Evolutionary conservation across 2,113 vertebrate species (phyloP).

Genomic region (Ammospiza caudacuta): DNA sequence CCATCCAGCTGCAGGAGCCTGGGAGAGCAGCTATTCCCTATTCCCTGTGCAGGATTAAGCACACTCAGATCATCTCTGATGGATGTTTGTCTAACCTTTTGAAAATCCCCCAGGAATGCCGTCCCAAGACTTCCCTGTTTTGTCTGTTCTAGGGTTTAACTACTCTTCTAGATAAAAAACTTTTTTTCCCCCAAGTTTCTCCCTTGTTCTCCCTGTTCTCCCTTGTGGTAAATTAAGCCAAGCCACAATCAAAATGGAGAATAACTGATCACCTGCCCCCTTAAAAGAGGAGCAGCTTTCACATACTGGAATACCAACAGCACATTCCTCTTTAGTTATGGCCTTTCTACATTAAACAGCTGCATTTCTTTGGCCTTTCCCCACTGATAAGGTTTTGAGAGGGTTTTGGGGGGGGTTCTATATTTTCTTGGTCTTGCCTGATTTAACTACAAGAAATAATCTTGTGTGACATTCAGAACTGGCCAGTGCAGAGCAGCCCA

Average conservation of each 20-base stretch:
- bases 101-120: neutral
- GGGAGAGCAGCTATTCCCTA: neutral
- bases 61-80: neutral
- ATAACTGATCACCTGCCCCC: neutral
- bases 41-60: neutral
- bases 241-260: neutral
- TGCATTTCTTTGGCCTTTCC: neutral
- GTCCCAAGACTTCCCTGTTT: neutral
- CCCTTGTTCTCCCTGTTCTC: neutral
- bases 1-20: neutral
- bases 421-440: neutral
- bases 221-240: conserved; percentile 6
- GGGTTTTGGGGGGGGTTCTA: neutral
- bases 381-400: neutral
- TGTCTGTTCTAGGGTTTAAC: neutral
- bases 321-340: neutral
- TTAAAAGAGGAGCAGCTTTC: neutral
- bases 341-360: neutral
- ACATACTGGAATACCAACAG: neutral
- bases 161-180: neutral
- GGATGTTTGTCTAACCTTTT: conserved; percentile 41
- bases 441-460: neutral
- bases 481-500: neutral
- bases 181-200: neutral
- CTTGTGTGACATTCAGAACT: neutral